Base-by-base conservation (phyloP, 2,113 vertebrate genomes). In the Solenodon paradoxus region DNA sequence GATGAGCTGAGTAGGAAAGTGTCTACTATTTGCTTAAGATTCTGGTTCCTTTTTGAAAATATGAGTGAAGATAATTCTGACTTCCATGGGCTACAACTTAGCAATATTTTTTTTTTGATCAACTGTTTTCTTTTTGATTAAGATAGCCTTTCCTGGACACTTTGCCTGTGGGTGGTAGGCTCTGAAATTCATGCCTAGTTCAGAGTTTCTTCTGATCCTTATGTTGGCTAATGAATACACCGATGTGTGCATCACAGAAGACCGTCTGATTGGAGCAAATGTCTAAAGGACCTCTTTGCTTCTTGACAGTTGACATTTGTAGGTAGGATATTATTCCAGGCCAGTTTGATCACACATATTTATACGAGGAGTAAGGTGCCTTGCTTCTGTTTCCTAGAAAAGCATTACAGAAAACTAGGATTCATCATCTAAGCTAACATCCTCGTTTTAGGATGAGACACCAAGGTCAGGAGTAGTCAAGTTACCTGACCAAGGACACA, bases 61-160 rank as follows among this genome's bases (percentile, higher is more conserved):
- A 2, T 30, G 45, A 88, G 63, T 66, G 26, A 69, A 91, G 24
- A 64, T 63, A 77, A 61, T 93, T 75, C 30, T 82, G 20, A 94
- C 59, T 92, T 57, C 38, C 57, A n/a, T 61, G 30, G 84, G 30
- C 30, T 71, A 59, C 28, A 94, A 75, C 53, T 79, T 83, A 80
- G 79, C n/a, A 61, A 83, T 93, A 77, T 89, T 89, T 93, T 79
- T n/a, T 40, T 96, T 96, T 80, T 90, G 79, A 87, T 93, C 40
- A 95, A 42, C 88, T 91, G 15, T 93, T 94, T 96, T 8, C 63
- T 79, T 93, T 95, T 83, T 91, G 55, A 86, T 88, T 82, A 72
- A 92, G 93, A 51, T 90, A 86, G 85, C 28, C 68, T 96, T 96
- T 95, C 63, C 63, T 94, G 22, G 61, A 59, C 57, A 35, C 28